A percentile compares a stretch with the other conserved stretches of the same genome.
phyloP scores from a whole-genome alignment of 2,797 vertebrate genomes.

The Manis javanica region DNA sequence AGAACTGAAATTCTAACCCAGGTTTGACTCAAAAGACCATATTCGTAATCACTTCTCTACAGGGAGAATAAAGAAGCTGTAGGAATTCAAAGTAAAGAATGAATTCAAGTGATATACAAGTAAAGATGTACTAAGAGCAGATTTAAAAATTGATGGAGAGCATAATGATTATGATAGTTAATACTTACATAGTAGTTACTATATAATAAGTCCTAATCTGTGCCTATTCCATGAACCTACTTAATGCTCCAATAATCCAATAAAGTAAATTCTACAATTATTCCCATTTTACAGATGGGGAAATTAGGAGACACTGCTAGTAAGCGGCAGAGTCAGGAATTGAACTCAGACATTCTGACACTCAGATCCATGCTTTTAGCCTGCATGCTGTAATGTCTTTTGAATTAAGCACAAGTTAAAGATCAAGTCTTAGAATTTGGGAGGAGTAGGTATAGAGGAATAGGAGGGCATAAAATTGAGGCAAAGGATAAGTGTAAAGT shows the following conservation, averaged over 20 bases:
- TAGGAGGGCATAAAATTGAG: background rate
- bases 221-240: background rate
- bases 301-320: background rate
- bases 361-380: background rate
- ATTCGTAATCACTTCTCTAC: background rate
- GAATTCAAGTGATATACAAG: background rate
- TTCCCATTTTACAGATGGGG: background rate
- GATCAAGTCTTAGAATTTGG: background rate
- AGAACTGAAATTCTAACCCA: background rate
- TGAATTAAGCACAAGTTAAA: background rate
- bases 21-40: background rate
- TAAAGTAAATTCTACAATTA: background rate
- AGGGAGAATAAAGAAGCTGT: background rate
- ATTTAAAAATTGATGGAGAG: background rate
- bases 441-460: background rate
- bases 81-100: slow-evolving; percentile 4
- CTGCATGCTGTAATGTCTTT: background rate
- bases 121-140: background rate
- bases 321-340: background rate
- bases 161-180: background rate
- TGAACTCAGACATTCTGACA: background rate
- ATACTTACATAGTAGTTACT: background rate
- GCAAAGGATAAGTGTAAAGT: background rate
- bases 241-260: background rate
- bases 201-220: background rate